Conservation (phyloP, 2,797 vertebrate species). For the Anguilla marmorata region DNA sequence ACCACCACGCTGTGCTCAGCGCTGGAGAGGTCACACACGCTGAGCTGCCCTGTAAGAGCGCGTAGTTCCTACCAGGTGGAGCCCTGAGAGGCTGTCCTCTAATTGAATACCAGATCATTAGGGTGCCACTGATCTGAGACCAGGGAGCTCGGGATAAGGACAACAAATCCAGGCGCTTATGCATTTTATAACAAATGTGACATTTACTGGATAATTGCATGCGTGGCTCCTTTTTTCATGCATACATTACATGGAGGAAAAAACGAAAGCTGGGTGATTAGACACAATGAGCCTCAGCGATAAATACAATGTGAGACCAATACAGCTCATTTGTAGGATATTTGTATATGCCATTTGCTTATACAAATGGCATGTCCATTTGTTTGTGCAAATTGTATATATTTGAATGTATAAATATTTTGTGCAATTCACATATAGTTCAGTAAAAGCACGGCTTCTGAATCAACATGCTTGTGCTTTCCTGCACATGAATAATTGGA, state of each 20-base stretch:
- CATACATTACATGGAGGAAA: slow-evolving; percentile 68
- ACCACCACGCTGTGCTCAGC: not conserved
- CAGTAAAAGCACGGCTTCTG: not conserved
- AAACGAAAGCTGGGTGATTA: slow-evolving; percentile 70
- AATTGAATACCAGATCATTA: slow-evolving; percentile 40
- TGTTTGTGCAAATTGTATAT: slow-evolving; percentile 4
- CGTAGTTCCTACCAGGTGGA: not conserved
- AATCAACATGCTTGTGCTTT: not conserved
- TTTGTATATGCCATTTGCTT: not conserved
- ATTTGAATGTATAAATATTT: slow-evolving; percentile 2
- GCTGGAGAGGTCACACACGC: not conserved
- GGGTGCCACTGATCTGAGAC: slow-evolving; percentile 51
- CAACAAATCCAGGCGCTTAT: slow-evolving; percentile 57
- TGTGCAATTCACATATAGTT: slow-evolving; percentile 10
- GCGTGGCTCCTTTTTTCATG: slow-evolving; percentile 58
- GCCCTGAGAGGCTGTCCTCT: slow-evolving; percentile 27
- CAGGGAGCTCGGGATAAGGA: slow-evolving; percentile 17
- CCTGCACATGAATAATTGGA: not conserved
- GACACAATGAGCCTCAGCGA: slow-evolving; percentile 53
- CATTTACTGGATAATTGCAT: slow-evolving; percentile 80
- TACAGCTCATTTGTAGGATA: slow-evolving; percentile 51
- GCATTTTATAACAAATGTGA: slow-evolving; percentile 71
- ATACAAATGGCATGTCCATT: not conserved
- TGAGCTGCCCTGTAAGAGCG: not conserved
- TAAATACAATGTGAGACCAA: slow-evolving; percentile 61